These are phyloP conservation scores for Choreutis nemorana DNA, from an alignment of 2,888 invertebrate species.

Conservation along the genomic window DNA sequence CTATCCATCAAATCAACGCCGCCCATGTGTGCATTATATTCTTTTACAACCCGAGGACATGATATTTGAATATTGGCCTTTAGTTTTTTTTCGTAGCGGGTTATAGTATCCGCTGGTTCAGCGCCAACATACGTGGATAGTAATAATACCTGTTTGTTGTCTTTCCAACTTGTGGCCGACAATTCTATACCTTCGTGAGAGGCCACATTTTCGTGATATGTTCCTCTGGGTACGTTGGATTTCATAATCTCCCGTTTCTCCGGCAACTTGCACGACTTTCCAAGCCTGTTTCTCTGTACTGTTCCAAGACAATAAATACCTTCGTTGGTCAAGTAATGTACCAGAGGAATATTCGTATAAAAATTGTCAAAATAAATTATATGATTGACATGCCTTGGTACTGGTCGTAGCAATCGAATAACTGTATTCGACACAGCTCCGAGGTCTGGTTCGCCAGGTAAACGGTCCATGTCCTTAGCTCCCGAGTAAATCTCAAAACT, in stretches of 20 bases:
- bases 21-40: conserved; percentile 8
- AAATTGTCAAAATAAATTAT: conserved; percentile 6
- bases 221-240: conserved; percentile 19
- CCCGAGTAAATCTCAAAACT: conserved; percentile 18
- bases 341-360: conserved; percentile 5
- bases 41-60: conserved; percentile 16
- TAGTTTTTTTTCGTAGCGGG: conserved; percentile 19
- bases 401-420: conserved; percentile 10
- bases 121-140: conserved; percentile 23
- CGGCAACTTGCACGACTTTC: conserved; percentile 19
- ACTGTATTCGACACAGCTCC: conserved; percentile 10
- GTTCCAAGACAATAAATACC: conserved; percentile 20
- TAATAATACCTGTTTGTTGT: conserved; percentile 20
- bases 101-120: conserved; percentile 15
- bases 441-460: conserved; percentile 15
- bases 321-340: conserved; percentile 5
- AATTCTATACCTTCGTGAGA: conserved; percentile 17
- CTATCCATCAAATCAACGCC: conserved; percentile 21
- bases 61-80: conserved; percentile 19
- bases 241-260: conserved; percentile 19
- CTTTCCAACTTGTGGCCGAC: conserved; percentile 13
- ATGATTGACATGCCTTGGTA: conserved; percentile 14
- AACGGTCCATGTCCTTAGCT: conserved; percentile 11
- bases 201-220: conserved; percentile 20
- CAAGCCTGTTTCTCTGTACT: conserved; percentile 22